phyloP scores from a whole-genome alignment of 2,888 invertebrate species.

The Epinotia nisella region DNA sequence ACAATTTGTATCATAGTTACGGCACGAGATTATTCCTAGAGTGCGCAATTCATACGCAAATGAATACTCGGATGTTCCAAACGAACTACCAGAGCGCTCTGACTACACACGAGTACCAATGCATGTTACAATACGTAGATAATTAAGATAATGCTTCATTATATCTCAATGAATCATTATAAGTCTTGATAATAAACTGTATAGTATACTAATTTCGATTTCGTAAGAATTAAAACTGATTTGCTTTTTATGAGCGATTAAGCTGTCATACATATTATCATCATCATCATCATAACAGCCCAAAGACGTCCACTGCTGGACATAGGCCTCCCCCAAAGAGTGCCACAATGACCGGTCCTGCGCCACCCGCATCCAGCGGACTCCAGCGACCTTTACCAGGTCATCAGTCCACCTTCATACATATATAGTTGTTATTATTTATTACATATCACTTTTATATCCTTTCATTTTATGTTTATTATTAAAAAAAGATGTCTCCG shows the following conservation, averaged over 20 bases:
- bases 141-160: constrained; percentile 22
- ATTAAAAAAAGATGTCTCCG: too few species aligned
- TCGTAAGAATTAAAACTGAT: background rate
- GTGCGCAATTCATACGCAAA: constrained; percentile 16
- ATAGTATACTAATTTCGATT: background rate
- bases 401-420: too few species aligned
- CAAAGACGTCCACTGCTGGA: too few species aligned
- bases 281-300: too few species aligned
- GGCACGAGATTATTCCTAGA: background rate
- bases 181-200: constrained; percentile 25
- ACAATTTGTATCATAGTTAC: background rate
- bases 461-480: too few species aligned
- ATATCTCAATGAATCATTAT: constrained; percentile 10
- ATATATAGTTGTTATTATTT: too few species aligned
- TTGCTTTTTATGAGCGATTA: background rate
- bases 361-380: too few species aligned
- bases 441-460: too few species aligned
- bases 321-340: too few species aligned
- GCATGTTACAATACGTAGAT: constrained; percentile 5
- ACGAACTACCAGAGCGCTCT: background rate
- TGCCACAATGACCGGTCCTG: too few species aligned
- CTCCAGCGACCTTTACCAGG: too few species aligned
- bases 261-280: too few species aligned
- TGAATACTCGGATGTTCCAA: constrained; percentile 13
- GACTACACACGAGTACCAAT: background rate